Conservation (phyloP, 2,888 invertebrate genomes). For the Molanna angustata region DNA sequence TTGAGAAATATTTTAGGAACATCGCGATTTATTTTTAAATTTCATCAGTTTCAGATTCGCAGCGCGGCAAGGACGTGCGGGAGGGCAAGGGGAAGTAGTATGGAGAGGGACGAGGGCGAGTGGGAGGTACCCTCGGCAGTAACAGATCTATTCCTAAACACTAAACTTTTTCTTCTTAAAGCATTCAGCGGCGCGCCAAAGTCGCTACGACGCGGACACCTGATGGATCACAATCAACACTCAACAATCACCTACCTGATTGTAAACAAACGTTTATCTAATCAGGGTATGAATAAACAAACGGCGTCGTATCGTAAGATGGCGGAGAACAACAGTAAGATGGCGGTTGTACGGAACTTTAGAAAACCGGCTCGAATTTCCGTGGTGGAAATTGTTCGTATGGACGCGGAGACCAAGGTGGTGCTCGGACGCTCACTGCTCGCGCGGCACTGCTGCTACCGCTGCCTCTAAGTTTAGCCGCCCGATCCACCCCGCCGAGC, state of each 20-base stretch:
- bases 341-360: conserved; percentile 3
- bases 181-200: background rate
- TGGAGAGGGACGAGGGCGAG: background rate
- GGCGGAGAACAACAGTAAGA: conserved; percentile 11
- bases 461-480: conserved; percentile 35
- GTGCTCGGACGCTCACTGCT: conserved; percentile 43
- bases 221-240: conserved; percentile 17
- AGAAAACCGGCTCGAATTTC: conserved; percentile 19
- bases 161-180: background rate
- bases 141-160: conserved; percentile 19
- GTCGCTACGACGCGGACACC: conserved; percentile 10
- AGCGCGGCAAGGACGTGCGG: background rate
- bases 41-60: conserved; percentile 19
- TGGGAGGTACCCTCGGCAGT: background rate
- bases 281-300: conserved; percentile 13
- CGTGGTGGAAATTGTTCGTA: conserved; percentile 6
- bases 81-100: background rate
- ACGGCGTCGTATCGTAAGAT: conserved; percentile 10
- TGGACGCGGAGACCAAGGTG: conserved; percentile 11
- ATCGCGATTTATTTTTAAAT: conserved; percentile 27
- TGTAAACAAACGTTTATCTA: conserved; percentile 22
- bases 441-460: conserved; percentile 51
- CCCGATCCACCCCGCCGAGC: too few relatives aligned
- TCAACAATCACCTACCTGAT: conserved; percentile 19
- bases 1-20: conserved; percentile 27